Percentiles rank a stretch among this genome's conserved stretches.
These are phyloP conservation scores for Catharus ustulatus DNA, from an alignment of 2,797 vertebrate genomes.

Conservation along the genomic window DNA sequence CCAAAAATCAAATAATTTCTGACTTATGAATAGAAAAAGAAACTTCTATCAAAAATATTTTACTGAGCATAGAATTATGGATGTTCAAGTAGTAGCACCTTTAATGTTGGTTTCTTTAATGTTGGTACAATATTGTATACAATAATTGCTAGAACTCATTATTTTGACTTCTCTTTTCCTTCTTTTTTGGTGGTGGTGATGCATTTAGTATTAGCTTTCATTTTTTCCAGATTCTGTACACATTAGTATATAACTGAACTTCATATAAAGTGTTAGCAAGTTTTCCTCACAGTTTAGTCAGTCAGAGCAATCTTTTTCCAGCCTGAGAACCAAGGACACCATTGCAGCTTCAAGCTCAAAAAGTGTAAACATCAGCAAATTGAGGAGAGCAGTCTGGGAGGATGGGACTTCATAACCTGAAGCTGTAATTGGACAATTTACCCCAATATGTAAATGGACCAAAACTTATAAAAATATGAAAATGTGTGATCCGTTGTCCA, in stretches of 20 bases:
- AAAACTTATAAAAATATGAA: not conserved
- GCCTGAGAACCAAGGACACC: fast-evolving
- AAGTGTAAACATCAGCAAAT: fast-evolving
- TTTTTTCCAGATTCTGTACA: not conserved
- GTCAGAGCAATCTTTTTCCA: not conserved
- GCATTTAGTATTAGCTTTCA: not conserved
- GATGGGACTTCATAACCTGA: not conserved
- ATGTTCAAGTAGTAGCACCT: not conserved
- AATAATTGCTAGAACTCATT: not conserved
- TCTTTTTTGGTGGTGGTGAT: not conserved
- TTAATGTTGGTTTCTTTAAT: not conserved
- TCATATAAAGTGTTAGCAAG: not conserved
- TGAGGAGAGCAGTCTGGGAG: not conserved
- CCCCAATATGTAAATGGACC: not conserved
- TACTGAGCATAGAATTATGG: not conserved
- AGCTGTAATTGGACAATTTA: not conserved
- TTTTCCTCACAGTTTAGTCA: not conserved
- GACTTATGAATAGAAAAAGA: not conserved
- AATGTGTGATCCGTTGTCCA: fast-evolving
- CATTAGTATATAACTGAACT: not conserved
- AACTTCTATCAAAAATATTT: not conserved
- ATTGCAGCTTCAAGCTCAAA: not conserved
- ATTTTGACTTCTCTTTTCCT: not conserved
- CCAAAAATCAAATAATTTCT: not conserved
- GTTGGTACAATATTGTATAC: not conserved